phyloP scores from a whole-genome alignment of 2,113 vertebrate species.

The Triplophysa tibetana region DNA sequence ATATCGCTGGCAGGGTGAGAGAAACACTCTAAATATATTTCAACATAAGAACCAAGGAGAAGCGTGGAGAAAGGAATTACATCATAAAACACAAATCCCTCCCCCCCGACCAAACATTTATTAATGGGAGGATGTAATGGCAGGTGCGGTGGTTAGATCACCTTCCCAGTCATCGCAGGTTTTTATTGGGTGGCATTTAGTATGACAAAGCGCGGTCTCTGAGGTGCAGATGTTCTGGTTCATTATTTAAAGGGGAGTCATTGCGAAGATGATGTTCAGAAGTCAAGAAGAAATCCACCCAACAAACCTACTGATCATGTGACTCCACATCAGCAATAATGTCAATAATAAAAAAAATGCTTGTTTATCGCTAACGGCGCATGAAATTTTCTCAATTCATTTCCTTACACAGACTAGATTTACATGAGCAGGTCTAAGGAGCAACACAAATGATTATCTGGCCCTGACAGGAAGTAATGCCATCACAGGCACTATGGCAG shows the following conservation, averaged over 20 bases:
- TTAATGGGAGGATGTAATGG: conserved; percentile 27
- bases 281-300: background rate
- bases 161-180: background rate
- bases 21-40: conserved; percentile 46
- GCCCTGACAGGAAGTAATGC: background rate
- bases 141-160: conserved; percentile 24
- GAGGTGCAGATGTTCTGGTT: conserved; percentile 18
- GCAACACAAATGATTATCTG: background rate
- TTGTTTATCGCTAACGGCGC: background rate
- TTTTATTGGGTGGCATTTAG: conserved; percentile 21
- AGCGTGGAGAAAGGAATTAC: conserved; percentile 1
- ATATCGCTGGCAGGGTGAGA: conserved; percentile 26
- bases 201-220: conserved; percentile 1
- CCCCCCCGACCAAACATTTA: background rate
- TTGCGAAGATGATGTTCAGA: conserved; percentile 2
- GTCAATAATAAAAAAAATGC: background rate
- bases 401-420: background rate
- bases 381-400: background rate
- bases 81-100: background rate
- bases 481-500: conserved; percentile 23
- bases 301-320: background rate
- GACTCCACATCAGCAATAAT: background rate
- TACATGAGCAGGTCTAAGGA: background rate
- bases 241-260: conserved; percentile 14
- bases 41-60: background rate